Base-by-base conservation (phyloP, 2,888 invertebrate genomes). In the Theretra japonica region DNA sequence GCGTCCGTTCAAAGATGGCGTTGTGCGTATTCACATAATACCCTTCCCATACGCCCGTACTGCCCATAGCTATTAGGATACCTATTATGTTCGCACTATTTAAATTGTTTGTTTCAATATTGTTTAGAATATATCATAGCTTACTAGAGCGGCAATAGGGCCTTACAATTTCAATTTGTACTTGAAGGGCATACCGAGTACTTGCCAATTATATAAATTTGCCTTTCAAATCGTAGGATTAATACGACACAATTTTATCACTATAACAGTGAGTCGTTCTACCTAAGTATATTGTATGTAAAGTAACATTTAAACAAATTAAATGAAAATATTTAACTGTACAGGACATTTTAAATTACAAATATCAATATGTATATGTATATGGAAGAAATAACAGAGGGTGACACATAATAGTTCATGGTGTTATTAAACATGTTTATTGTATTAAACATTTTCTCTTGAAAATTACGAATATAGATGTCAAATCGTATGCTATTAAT, bases 251-350 rank as follows among this genome's bases (percentile, higher is more conserved):
- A 15, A 23, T 65, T 23, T 65, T 17, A 65, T 33, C 33, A 21
- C 7, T 15, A 17, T 41, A 65, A 48, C 23, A 48, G 41, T 65
- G 65, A 23, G 21, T 23, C 21, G 62, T 21, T 48, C 41, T 62
- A 41, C 33, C 62, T 41, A 60, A 28, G 21, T 62, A 62, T 62
- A 48, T 41, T 23, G 23, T 58, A 21, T 33, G 57, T 69, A 69
- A 57, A 57, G 4, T 57, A 30, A 69, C 8, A 25, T 33, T 58
- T n/a, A 65, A 68, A 48, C 21, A 5, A 68, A 58, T 4, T 33
- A 25, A 62, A 19, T 41, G 4, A 60, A 60, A 60, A 19, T 62
- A 60, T 60, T 56, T 60, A 60, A 70, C 53, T 70, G 70, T 62
- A 70, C 70, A 50, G 69, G 33, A 57, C 28, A 69, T 56, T 57